Evolutionary conservation across 2,113 vertebrate genomes (phyloP), one percentile per base, ranked within the genome.

Genomic region (Chaenogobius annularis): DNA sequence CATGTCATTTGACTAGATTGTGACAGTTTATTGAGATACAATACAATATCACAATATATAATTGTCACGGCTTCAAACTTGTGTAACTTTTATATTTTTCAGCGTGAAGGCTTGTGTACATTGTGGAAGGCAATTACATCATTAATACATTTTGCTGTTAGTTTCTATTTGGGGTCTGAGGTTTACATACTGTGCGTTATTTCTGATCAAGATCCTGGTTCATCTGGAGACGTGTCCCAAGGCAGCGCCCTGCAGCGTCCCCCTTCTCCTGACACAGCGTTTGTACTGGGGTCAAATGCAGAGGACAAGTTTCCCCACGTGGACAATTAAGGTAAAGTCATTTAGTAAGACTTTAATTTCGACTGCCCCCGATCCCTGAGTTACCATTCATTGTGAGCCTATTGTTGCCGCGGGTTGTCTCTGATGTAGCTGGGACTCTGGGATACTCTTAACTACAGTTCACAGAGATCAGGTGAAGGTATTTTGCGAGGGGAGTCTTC

Each of bases 401-500:
- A 23, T 26, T 26, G 55, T 26, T 58, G 55, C 55, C 10, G n/a
- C n/a, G 47, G 47, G 47, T 73, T 54, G 26, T 26, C 54, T 43
- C 50, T 70, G 40, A 5, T 44, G 31, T 14, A 40, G 43, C n/a
- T 11, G 54, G 43, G 44, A 52, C 8, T 13, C 3, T 5, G 44
- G 40, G 62, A 44, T 77, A 61, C 1, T 50, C 68, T 19, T 58
- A 73, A 8, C 15, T 15, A 17, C 11, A 68, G 75, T 78, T 86
- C 59, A 72, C 8, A 37, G 54, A 75, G 79, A 77, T 78, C 80
- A 85, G 82, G 70, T 75, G 76, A 66, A 83, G 84, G 81, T 58
- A 80, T 86, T 89, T 88, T 54, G 7, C 55, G 73, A 44, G 37
- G 78, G 81, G 67, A 77, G 70, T 75, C 67, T 64, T 84, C 70